Evolutionary conservation across 2,888 invertebrate species (phyloP), one percentile per base, ranked within the genome.

Genomic region (Gymnosoma rotundatum): DNA sequence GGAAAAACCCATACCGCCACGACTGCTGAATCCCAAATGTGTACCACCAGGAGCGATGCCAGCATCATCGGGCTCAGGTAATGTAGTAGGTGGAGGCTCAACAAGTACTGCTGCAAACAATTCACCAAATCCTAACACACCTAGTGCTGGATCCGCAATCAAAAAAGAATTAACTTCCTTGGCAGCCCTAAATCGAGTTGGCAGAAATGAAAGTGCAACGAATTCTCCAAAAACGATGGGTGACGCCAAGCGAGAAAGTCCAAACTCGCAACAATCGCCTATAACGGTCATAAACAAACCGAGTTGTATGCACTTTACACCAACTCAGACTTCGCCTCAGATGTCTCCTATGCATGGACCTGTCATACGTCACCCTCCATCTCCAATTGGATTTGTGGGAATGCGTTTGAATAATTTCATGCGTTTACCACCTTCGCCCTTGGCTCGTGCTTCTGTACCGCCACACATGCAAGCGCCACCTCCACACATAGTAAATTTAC

Each of bases 391-490:
- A 18, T 87, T 88, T 54, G 70, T 85, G 14, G 87, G 87, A 50
- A 87, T 88, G 85, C 89, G 88, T 32, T 80, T 87, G 10, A 87
- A 87, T 50, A 88, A 87, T 52, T 86, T 87, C 32, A 85, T 88
- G 66, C 89, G 89, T n/a, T 75, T 90, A 45, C 89, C 90, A 5
- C 91, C 90, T 6, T 90, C 90, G 10, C 91, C 91, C 0, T 83
- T 89, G 8, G 69, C 87, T 8, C 63, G 87, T 78, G 82, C 54
- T 76, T 50, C 80, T 64, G 82, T 76, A 80, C 86, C 74, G n/a
- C 86, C 73, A 70, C 83, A 72, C 20, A 50, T 83, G 48, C 60
- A 78, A 50, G 36, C 80, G 8, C 85, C 83, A 10, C 78, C 85
- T 38, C 79, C 83, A 20, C 70, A 83, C 52, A 82, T 85, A 54